Conservation (phyloP, 2,888 invertebrate genomes). For the Rhabditoides inermis region DNA sequence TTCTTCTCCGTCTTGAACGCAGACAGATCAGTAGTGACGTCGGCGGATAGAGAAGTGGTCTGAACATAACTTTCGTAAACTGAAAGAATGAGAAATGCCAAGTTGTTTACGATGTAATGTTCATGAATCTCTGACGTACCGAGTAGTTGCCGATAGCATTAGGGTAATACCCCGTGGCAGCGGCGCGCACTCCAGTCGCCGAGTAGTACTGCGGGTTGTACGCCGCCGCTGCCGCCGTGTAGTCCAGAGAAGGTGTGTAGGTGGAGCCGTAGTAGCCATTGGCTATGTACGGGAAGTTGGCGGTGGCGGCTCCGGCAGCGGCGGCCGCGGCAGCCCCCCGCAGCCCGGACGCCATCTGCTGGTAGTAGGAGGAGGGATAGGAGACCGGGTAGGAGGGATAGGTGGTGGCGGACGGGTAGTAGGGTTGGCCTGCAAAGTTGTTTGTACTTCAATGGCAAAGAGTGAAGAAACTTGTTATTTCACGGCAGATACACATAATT, state of each 20-base stretch:
- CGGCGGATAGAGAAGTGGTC: not conserved
- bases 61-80: not conserved
- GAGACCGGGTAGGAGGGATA: constrained; percentile 12
- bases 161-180: constrained; percentile 11
- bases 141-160: constrained; percentile 6
- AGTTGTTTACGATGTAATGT: not conserved
- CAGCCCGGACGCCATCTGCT: constrained; percentile 15
- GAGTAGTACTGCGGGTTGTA: constrained; percentile 21
- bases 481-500: not conserved
- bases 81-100: not conserved
- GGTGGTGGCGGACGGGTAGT: no score
- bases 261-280: not conserved
- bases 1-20: not conserved
- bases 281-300: not conserved
- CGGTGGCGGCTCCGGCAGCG: not conserved
- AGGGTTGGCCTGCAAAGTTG: constrained; percentile 5
- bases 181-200: constrained; percentile 11
- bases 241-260: constrained; percentile 1
- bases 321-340: not conserved
- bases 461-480: not conserved
- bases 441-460: not conserved
- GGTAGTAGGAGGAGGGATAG: constrained; percentile 21
- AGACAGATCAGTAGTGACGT: not conserved
- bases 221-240: constrained; percentile 7
- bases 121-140: constrained; percentile 1